Percentiles rank a stretch among this genome's conserved stretches.
These are phyloP conservation scores for Drosophila birchii DNA, from an alignment of 2,888 invertebrate genomes.

Conservation along the genomic window DNA sequence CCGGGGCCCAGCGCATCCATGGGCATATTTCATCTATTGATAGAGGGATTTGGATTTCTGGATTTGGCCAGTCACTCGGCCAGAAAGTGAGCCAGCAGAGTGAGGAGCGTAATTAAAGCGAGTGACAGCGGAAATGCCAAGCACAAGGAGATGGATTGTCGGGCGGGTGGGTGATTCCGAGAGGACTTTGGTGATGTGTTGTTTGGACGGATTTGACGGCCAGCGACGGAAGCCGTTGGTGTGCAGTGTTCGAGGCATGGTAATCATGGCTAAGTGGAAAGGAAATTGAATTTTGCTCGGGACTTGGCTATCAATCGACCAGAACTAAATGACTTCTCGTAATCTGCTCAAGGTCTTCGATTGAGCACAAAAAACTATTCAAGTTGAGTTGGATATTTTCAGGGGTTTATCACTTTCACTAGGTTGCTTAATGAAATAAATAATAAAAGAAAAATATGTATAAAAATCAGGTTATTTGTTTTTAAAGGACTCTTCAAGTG, in stretches of 20 bases:
- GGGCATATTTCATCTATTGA: conserved; percentile 56
- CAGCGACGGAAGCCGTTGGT: conserved; percentile 46
- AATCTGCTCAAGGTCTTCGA: conserved; percentile 3
- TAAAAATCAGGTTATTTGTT: not conserved
- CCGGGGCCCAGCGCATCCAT: conserved; percentile 40
- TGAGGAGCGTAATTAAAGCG: conserved; percentile 70
- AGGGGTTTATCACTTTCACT: not conserved
- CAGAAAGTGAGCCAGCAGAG: conserved; percentile 14
- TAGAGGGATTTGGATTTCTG: conserved; percentile 59
- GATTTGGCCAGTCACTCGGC: conserved; percentile 44
- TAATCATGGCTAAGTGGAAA: conserved; percentile 65
- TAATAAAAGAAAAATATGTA: not conserved
- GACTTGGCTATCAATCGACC: conserved; percentile 7
- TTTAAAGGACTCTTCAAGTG: not conserved
- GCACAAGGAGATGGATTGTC: conserved; percentile 28
- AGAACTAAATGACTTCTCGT: conserved; percentile 14
- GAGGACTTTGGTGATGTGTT: conserved; percentile 21
- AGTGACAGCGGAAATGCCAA: conserved; percentile 68
- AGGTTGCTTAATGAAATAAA: not conserved
- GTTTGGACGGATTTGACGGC: conserved; percentile 30
- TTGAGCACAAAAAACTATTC: not conserved
- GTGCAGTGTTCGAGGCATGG: conserved; percentile 50
- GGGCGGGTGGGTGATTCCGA: not conserved
- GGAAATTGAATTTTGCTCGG: conserved; percentile 69
- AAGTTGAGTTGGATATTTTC: not conserved